phyloP scores from a whole-genome alignment of 1,140 invertebrate species.

The Tetramorium alpestre region DNA sequence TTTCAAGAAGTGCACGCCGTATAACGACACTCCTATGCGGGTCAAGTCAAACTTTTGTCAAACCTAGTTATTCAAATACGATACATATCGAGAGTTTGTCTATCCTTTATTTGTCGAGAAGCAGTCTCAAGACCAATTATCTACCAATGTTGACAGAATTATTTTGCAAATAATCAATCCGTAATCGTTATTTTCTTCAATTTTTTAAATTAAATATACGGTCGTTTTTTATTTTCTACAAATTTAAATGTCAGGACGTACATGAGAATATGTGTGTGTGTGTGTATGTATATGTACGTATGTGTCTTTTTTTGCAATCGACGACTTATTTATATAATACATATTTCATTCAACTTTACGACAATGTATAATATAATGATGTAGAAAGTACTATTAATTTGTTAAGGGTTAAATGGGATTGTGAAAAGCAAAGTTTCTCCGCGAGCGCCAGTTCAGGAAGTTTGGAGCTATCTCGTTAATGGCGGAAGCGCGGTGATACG shows the following conservation, averaged over 20 bases:
- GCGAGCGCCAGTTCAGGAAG: conserved; percentile 11
- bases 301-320: background rate
- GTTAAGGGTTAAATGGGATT: conserved; percentile 51
- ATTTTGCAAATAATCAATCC: background rate
- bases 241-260: background rate
- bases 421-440: conserved; percentile 42
- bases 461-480: conserved; percentile 49
- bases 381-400: conserved; percentile 33
- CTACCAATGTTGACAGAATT: background rate
- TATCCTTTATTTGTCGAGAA: background rate
- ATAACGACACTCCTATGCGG: conserved; percentile 49
- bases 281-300: no score
- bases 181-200: background rate
- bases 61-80: conserved; percentile 53
- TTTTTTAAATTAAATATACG: background rate
- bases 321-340: background rate
- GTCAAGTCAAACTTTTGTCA: conserved; percentile 45
- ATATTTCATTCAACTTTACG: background rate
- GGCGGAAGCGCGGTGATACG: conserved; percentile 40
- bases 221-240: background rate
- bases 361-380: conserved; percentile 6
- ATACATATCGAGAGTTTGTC: conserved; percentile 19
- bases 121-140: background rate
- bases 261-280: no score
- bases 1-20: conserved; percentile 38